Base-by-base conservation (phyloP, 1,140 invertebrate genomes). In the Drosophila hydei region DNA sequence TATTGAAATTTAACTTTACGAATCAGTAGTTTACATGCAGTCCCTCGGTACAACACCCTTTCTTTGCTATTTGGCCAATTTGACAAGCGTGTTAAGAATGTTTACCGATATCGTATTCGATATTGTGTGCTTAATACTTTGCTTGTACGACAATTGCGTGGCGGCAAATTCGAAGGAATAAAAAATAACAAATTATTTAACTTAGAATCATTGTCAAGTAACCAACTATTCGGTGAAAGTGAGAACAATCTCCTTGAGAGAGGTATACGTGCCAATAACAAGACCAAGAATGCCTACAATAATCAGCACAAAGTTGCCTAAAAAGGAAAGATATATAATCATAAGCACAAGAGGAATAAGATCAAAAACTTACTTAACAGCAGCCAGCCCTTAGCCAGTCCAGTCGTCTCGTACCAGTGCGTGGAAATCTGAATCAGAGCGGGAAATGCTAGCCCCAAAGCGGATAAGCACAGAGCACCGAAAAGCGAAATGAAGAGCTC, bases 401-500 rank as follows among this genome's bases (percentile, higher is more conserved):
- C 93, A 92, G 72, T 93, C 87, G 33, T 92, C 74, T 52, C 91
- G 81, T 94, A 93, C 95, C 95, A 95, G 73, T 93, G 94, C 0
- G 94, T 94, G 85, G 94, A 94, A 16, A 93, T 93, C 64, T 96
- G 94, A 70, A 98, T 96, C 42, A 97, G 92, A 0, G 97, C 96
- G 14, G 97, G 98, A 85, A 98, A 96, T 1, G 97, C 96, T 12
- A 98, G 92, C 0, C 97, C 97, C 19, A 98, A 92, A 0, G 96
- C 95, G 7, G 96, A 96, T 6, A 97, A 93, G 70, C 95, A 96
- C 0, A 98, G 92, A 0, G 97, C 97, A 23, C 98, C 98, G 77
- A 98, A 96, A 33, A 98, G 92, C 0, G 97, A 97, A 63, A 99
- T 98, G 91, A 98, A 96, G 3, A 97, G 92, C 48, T 97, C 97